Base-by-base conservation (phyloP, 2,888 invertebrate genomes). In the Anthoptus insignis region DNA sequence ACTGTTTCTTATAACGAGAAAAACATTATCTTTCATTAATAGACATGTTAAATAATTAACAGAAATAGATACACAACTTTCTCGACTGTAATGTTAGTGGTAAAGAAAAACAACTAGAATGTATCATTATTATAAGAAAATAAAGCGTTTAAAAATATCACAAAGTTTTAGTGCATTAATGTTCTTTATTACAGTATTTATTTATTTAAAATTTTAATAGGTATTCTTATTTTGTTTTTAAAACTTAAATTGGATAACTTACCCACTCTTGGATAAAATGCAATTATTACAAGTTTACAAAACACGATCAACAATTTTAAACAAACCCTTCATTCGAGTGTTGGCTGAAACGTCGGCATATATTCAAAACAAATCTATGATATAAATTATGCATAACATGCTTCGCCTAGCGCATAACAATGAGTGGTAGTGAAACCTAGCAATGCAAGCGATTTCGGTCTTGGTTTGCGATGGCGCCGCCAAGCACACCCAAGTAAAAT, bases 401-500 rank as follows among this genome's bases (percentile, higher is more conserved):
- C 69, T 70, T 68, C 72, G 72, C 65, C 59, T 56, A 61, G 63
- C 59, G 58, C 69, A 72, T 71, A 72, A 73, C 71, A 72, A 70
- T 70, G 72, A 73, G 68, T 72, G 68, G 68, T 67, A 66, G 72
- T 72, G 70, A 69, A 69, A 73, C 63, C 50, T 49, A 66, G 72
- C 71, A 69, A 67, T 73, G 67, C 63, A 74, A 76, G 79, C 77
- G 77, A 80, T 83, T 85, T 84, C 68, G 82, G 79, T 82, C 82
- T 78, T 80, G 80, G 81, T 79, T 72, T 80, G 79, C 79, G 76
- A 76, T 78, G 84, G 82, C 81, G 85, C 86, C 81, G 78, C 73
- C 73, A 83, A 80, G 79, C 80, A 81, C 81, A 81, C 81, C n/a
- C 74, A 75, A 69, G 83, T 88, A 84, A 90, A 88, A 89, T 89